A percentile compares a stretch with the other conserved stretches of the same genome.
phyloP scores from a whole-genome alignment of 2,113 vertebrate species.

The Anseranas semipalmata region DNA sequence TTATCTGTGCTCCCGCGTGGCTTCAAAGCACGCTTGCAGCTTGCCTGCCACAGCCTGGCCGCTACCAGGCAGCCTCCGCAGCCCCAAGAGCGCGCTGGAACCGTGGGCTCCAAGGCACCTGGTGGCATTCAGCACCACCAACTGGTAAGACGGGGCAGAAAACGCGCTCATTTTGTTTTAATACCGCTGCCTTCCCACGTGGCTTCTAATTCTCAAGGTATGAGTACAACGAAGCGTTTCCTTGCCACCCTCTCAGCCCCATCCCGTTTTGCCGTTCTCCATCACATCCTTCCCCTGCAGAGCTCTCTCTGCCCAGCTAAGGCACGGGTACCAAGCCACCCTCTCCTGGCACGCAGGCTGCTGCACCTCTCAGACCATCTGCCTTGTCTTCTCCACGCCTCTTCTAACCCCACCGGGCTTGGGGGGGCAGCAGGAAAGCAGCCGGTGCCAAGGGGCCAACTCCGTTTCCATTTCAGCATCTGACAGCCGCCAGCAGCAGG shows the following conservation, averaged over 20 bases:
- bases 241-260: fast-evolving
- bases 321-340: neutral
- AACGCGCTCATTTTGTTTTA: neutral
- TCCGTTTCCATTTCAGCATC: neutral
- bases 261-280: neutral
- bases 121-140: neutral
- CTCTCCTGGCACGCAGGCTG: fast-evolving
- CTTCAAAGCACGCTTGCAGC: neutral
- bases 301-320: neutral
- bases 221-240: neutral
- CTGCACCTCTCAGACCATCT: neutral
- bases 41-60: neutral
- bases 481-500: neutral
- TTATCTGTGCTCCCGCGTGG: neutral
- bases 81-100: neutral
- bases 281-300: neutral
- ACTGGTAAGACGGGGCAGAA: neutral
- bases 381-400: neutral
- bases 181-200: neutral
- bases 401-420: neutral
- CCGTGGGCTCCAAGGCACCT: neutral
- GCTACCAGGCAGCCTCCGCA: fast-evolving
- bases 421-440: neutral
- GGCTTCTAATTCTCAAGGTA: neutral
- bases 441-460: fast-evolving